A percentile compares a stretch with the other conserved stretches of the same genome.
phyloP scores from a whole-genome alignment of 2,113 vertebrate species.

The Oncorhynchus tshawytscha region DNA sequence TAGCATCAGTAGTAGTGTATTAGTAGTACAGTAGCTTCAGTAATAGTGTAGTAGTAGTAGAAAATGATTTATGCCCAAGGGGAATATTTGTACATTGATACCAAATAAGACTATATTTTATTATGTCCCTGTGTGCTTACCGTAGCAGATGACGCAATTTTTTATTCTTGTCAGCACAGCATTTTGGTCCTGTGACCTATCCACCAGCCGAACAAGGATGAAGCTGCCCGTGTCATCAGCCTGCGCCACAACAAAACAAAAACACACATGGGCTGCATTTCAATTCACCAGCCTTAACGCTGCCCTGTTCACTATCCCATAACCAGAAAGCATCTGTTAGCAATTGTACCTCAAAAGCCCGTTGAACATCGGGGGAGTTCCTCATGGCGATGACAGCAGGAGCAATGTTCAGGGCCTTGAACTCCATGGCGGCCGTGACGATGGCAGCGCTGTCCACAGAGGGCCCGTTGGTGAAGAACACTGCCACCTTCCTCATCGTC shows the following conservation, averaged over 20 bases:
- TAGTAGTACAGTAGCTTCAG: too few species aligned
- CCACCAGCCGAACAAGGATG: conserved; percentile 71
- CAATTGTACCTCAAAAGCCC: conserved; percentile 70
- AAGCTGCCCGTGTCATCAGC: conserved; percentile 71
- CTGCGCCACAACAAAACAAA: conserved; percentile 59
- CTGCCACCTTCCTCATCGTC: conserved; percentile 79
- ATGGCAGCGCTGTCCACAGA: conserved; percentile 59
- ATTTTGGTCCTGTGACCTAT: conserved; percentile 50
- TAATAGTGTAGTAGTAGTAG: too few species aligned
- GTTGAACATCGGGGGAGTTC: conserved; percentile 60
- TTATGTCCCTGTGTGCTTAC: conserved; percentile 60
- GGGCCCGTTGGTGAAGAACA: conserved; percentile 77
- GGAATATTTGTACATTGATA: too few species aligned
- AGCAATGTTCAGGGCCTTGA: conserved; percentile 71
- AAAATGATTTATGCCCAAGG: too few species aligned
- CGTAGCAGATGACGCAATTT: conserved; percentile 81
- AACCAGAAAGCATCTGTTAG: not conserved
- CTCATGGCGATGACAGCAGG: conserved; percentile 76
- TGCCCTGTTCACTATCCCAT: not conserved
- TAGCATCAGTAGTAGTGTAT: too few species aligned
- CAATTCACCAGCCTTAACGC: not conserved
- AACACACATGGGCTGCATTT: not conserved
- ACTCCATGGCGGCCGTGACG: conserved; percentile 76
- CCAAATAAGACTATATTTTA: too few species aligned
- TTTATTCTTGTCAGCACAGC: conserved; percentile 60